phyloP scores from a whole-genome alignment of 2,797 vertebrate genomes.

The Rhinatrema bivittatum region DNA sequence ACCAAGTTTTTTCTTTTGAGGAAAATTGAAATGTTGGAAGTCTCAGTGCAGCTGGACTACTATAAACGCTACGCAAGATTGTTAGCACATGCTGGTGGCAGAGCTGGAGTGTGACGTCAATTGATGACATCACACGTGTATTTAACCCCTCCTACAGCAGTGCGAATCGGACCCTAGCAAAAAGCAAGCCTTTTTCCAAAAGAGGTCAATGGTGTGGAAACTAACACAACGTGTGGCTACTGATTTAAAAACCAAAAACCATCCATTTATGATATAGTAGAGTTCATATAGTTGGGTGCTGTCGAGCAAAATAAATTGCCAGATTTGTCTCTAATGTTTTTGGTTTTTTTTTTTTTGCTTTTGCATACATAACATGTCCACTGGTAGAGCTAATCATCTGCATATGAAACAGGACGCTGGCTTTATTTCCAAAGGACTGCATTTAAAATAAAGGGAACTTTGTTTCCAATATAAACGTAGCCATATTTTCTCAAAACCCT shows the following conservation, averaged over 20 bases:
- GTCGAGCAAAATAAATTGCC: not conserved
- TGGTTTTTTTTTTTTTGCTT: too few relatives aligned
- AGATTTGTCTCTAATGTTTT: not conserved
- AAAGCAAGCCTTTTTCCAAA: too few relatives aligned
- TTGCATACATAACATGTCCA: not conserved
- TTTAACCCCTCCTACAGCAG: too few relatives aligned
- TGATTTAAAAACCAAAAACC: conserved; percentile 16
- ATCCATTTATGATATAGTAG: conserved; percentile 36
- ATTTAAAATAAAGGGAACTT: conserved; percentile 45
- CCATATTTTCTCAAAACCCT: conserved; percentile 56
- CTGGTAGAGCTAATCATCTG: conserved; percentile 11
- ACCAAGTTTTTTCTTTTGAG: too few relatives aligned
- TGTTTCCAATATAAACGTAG: conserved; percentile 48
- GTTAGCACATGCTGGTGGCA: too few relatives aligned
- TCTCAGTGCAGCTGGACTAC: too few relatives aligned
- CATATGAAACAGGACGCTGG: not conserved
- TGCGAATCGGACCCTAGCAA: too few relatives aligned
- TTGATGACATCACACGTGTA: too few relatives aligned
- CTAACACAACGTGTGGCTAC: conserved; percentile 46
- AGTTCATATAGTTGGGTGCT: conserved; percentile 1
- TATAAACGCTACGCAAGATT: too few relatives aligned
- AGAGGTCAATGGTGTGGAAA: too few relatives aligned
- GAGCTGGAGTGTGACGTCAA: too few relatives aligned
- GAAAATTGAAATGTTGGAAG: too few relatives aligned
- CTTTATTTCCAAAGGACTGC: conserved; percentile 9